Evolutionary conservation across 2,888 invertebrate genomes (phyloP), one percentile per base, ranked within the genome.

Genomic region (Calameuta pallipes): DNA sequence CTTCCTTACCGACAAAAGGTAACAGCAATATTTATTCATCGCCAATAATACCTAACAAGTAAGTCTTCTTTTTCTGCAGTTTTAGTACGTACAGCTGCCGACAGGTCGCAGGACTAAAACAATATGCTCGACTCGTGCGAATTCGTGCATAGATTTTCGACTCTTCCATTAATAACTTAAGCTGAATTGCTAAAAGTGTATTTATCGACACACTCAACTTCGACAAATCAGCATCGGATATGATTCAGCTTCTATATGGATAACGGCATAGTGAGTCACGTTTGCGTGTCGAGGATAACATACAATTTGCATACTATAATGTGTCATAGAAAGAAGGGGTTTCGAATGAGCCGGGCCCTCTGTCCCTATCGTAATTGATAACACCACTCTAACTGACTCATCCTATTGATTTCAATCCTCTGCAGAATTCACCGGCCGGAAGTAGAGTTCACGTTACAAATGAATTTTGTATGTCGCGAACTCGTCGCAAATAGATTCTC

Each of bases 391-490:
- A 31, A 33, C 13, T 71, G 71, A 71, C 71, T 71, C 71, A 71
- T 34, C 71, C 71, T 71, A 71, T 71, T 71, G 71, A 71, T 71
- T 71, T 71, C 31, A 31, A 71, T 71, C 15, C 13, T 34, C 34
- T 33, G 15, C 34, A 33, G 31, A 15, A 71, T 71, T 34, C 13
- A 34, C 71, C 71, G 31, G 12, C 13, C 31, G 71, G 71, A 71
- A 71, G 56, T 56, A 9, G 9, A 56, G 56, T 56, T 56, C 71
- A 33, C 12, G 71, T 12, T 71, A 15, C 71, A 56, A 56, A 56
- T 71, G 31, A 34, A 71, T 33, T 33, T 71, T 71, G 31, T 6
- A 71, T 71, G 31, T 34, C 71, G 31, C 31, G 12, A 71, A 11
- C 15, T 12, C 33, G 3, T 56, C 56, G 23, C 56, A 56, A 41